Evolutionary conservation across 2,888 invertebrate genomes (phyloP), one percentile per base, ranked within the genome.

Genomic region (Panzeria rudis): DNA sequence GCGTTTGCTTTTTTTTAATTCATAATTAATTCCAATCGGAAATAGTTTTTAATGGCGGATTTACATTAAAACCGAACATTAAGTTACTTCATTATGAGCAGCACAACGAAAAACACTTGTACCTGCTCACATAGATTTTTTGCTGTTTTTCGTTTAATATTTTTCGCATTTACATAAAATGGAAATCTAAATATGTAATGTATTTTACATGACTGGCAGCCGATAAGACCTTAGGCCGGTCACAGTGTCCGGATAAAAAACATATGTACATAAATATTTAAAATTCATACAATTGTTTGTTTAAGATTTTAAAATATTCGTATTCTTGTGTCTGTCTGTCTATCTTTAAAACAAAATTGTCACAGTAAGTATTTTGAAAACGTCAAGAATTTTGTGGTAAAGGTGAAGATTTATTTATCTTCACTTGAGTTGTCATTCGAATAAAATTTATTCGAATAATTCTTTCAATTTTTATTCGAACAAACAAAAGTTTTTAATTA

Each of bases 11-110:
- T 56, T 61, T 56, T 79, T 83, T 79, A 5, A 73, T 73, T 80
- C 82, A 87, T 87, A 88, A 88, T 87, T 86, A 86, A 87, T 87
- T 87, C 80, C 85, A 86, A 87, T 88, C 88, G 88, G 88, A 88
- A 87, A 86, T 87, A 75, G 84, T 83, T 82, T 86, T 87, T 87
- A 86, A 84, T 84, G 83, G 86, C 83, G 86, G 86, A 86, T 83
- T 86, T 83, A 83, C 82, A 83, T 72, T 71, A 47, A 69, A 83
- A 44, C 52, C 52, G 47, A 78, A 77, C 71, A 66, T 71, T 69
- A 66, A 44, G 17, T 54, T 61, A 78, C 41, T 62, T 66, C 38
- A 23, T 38, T 50, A 66, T 76, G 69, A 52, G 13, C 56, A 66
- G 50, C 29, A 23, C 62, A 83, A 71, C 44, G 38, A 44, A 35